These are phyloP conservation scores for Himalopsyche tibetana DNA, from an alignment of 2,888 invertebrate genomes.

Conservation along the genomic window DNA sequence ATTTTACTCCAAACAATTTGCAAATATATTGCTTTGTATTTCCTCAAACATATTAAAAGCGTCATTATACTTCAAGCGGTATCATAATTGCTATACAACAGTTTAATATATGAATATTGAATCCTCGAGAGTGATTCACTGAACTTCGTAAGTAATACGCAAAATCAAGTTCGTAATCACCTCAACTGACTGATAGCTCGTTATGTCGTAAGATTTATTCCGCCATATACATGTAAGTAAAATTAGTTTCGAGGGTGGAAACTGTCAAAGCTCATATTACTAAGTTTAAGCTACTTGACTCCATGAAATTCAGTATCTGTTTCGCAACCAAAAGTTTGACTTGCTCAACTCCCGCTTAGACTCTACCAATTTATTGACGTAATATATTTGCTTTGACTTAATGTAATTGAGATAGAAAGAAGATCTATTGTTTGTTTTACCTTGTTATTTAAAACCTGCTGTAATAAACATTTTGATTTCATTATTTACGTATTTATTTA, in stretches of 20 bases:
- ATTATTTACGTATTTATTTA: too few species aligned
- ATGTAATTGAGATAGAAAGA: not conserved
- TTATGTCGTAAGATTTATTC: not conserved
- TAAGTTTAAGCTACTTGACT: slow-evolving; percentile 33
- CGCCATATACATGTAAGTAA: slow-evolving; percentile 8
- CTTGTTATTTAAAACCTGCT: too few species aligned
- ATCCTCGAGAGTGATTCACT: not conserved
- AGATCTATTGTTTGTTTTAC: too few species aligned
- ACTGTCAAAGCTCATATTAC: slow-evolving; percentile 32
- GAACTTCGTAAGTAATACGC: not conserved
- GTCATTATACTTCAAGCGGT: too few species aligned
- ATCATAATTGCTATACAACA: too few species aligned
- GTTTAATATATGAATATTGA: not conserved
- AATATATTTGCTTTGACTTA: not conserved
- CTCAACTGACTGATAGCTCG: slow-evolving; percentile 18
- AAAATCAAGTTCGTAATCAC: slow-evolving; percentile 2
- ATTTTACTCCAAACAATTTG: too few species aligned
- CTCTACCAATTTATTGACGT: not conserved
- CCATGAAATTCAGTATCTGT: slow-evolving; percentile 12
- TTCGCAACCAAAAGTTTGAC: not conserved
- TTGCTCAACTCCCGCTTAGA: not conserved
- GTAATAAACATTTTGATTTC: too few species aligned
- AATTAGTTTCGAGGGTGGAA: slow-evolving; percentile 14
- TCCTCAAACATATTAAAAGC: too few species aligned
- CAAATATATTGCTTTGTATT: too few species aligned